Base-by-base conservation (phyloP, 2,113 vertebrate genomes). In the Ascaphus truei region DNA sequence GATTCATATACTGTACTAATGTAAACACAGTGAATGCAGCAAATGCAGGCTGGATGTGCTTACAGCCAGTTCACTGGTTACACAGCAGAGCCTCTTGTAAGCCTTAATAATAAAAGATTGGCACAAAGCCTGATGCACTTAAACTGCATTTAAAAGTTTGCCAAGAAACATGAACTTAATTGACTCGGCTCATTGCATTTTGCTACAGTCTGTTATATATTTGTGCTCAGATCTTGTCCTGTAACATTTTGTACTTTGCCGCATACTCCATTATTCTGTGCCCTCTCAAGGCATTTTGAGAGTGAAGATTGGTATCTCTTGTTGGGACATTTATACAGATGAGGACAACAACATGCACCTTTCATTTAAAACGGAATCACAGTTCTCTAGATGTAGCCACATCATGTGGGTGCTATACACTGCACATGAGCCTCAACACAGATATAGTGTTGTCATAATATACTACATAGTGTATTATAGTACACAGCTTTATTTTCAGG, bases 231-330 rank as follows among this genome's bases (percentile, higher is more conserved):
- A 25, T 16, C 16, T 43, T 66, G 26, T n/a, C 13, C 55, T 7
- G 56, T 56, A 69, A 51, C 36, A 60, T 51, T 68, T 36, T 39
- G 56, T 60, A 4, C 41, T 48, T n/a, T 30, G 31, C 56, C 31
- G 5, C n/a, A 51, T 60, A 51, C 39, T 41, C 12, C 25, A 10
- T 25, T 8, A 52, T 60, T 4, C 12, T 50, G 29, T 36, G 8
- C 16, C 43, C 20, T n/a, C 10, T 48, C 15, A 16, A 37, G 11
- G 16, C n/a, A 20, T 27, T 39, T 20, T 43, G 15, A 10, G 22
- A 48, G 11, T n/a, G 29, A n/a, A 36, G 66, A 39, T 47, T 58
- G 31, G 29, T 36, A 68, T 68, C 55, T 68, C 55, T 51, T 53
- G 47, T 37, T 37, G 12, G 63, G 31, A 16, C 8, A 30, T 45